Evolutionary conservation across 2,888 invertebrate genomes (phyloP).

Genomic region (Mystacides longicornis): DNA sequence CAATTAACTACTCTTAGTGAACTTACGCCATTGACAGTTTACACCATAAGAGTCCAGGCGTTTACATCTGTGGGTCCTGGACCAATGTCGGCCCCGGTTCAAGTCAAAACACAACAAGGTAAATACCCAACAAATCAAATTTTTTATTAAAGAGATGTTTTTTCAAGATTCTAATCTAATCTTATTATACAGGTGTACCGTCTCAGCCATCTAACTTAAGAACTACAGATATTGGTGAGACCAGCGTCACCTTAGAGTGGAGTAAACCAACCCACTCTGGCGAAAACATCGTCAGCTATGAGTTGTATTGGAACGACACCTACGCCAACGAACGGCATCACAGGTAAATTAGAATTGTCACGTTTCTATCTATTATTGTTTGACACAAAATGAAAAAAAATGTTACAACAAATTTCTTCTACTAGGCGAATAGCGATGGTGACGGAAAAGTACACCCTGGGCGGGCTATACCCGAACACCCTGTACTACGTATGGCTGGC

Average conservation of each 20-base stretch:
- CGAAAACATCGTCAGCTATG: conserved; percentile 91
- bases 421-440: too few relatives aligned
- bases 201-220: conserved; percentile 90
- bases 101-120: conserved; percentile 96
- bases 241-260: conserved; percentile 88
- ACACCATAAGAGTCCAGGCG: conserved; percentile 90
- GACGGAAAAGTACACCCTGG: conserved; percentile 81
- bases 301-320: conserved; percentile 96
- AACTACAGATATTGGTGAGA: conserved; percentile 81
- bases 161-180: too few relatives aligned
- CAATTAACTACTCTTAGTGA: conserved; percentile 89
- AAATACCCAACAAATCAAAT: conserved; percentile 27
- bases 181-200: conserved; percentile 93
- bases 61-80: conserved; percentile 93
- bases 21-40: conserved; percentile 84
- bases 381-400: too few relatives aligned
- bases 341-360: conserved; percentile 43
- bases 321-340: conserved; percentile 85
- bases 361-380: not conserved
- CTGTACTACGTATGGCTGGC: conserved; percentile 96
- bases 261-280: conserved; percentile 84
- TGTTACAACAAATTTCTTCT: too few relatives aligned
- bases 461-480: conserved; percentile 90
- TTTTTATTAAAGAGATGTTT: too few relatives aligned
- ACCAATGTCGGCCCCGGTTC: conserved; percentile 92